These are phyloP conservation scores for Cepaea hortensis DNA, from an alignment of 2,888 invertebrate species.

Conservation along the genomic window DNA sequence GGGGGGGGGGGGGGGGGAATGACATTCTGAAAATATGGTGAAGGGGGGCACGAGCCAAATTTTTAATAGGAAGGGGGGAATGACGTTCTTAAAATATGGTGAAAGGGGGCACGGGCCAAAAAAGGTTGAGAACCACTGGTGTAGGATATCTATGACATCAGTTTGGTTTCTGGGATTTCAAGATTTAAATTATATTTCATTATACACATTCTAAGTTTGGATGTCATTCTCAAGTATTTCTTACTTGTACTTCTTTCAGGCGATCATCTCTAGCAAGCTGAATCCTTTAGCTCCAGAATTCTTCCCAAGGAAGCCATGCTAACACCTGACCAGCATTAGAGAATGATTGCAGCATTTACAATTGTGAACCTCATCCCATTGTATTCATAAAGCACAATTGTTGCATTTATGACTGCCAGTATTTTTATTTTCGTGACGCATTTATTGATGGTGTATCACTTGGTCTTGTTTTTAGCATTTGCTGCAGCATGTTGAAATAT, in stretches of 20 bases:
- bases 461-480: not conserved
- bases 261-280: conserved; percentile 60
- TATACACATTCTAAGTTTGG: too few species aligned
- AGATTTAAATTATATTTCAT: too few species aligned
- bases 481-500: not conserved
- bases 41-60: too few species aligned
- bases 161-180: too few species aligned
- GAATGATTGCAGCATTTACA: conserved; percentile 13
- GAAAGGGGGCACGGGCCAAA: too few species aligned
- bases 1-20: too few species aligned
- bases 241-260: conserved; percentile 56
- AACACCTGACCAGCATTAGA: conserved; percentile 9
- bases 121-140: too few species aligned
- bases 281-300: conserved; percentile 74
- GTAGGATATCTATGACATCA: too few species aligned
- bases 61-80: too few species aligned
- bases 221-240: too few species aligned
- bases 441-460: not conserved
- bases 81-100: too few species aligned
- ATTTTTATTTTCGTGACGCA: not conserved
- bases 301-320: conserved; percentile 58
- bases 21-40: too few species aligned
- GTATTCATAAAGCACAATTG: not conserved
- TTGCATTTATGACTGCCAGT: conserved; percentile 2
- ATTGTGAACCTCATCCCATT: not conserved